Evolutionary conservation across 2,888 invertebrate genomes (phyloP), one percentile per base, ranked within the genome.

Genomic region (Eulithis testata): DNA sequence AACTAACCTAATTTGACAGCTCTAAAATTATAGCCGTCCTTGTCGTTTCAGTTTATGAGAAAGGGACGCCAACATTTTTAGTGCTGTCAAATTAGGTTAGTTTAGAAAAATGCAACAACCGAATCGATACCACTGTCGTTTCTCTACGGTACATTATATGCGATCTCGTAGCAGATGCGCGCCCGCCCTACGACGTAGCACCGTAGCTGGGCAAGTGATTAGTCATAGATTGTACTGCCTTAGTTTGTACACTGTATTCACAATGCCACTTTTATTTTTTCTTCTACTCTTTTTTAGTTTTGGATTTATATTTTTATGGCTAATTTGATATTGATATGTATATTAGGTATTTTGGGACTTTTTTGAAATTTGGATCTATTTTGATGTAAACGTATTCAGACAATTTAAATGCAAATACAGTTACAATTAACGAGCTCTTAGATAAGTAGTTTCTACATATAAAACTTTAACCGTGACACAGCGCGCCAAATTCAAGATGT

Each of bases 101-200:
- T n/a, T n/a, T n/a, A n/a, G n/a, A n/a, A n/a, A n/a, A n/a, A n/a
- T n/a, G n/a, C n/a, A n/a, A n/a, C n/a, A n/a, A n/a, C n/a, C n/a
- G n/a, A n/a, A n/a, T n/a, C n/a, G n/a, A n/a, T n/a, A n/a, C n/a
- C n/a, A n/a, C 11, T 2, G 3, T 44, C 21, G 49, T 49, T 21
- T 49, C 9, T 4, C 11, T 21, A 3, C 21, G 45, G n/a, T 45
- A 51, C 6, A n/a, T 31, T n/a, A 31, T 51, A 31, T n/a, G 11
- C 31, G 12, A 52, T 36, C 14, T 60, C 73, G 71, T 70, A 73
- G 73, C 77, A 76, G 83, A 83, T 71, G 78, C 77, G 76, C 80
- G 78, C 77, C 77, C 78, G 80, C 79, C 79, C 74, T 70, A 12
- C 57, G 72, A 70, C 72, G 71, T 70, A 69, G 69, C 73, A 51